Evolutionary conservation across 2,888 invertebrate genomes (phyloP), one percentile per base, ranked within the genome.

Genomic region (Caenorhabditis sp.): DNA sequence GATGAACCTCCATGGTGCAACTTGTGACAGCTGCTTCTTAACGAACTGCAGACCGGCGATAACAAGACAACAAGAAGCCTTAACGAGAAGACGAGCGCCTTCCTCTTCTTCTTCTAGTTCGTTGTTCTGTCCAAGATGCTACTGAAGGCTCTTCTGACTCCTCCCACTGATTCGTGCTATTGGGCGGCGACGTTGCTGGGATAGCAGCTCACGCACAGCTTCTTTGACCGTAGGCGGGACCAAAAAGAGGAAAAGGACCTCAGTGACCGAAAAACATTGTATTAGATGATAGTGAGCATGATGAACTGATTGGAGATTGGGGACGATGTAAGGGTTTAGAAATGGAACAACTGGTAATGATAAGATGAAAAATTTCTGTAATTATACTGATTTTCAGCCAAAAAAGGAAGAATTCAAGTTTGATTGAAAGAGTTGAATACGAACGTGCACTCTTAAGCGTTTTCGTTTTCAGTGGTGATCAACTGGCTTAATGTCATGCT

Each of bases 1-100:
- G 86, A 83, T 86, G 84, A 84, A 84, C 86, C 76, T 83, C 86
- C 86, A 85, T 85, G 67, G 70, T 44, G 76, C 60, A 76, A 76
- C 76, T 76, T 70, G 64, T 64, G 69, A 65, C 69, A 78, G 78
- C 70, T 78, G 64, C 64, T 69, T 70, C 58, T 58, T 78, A 70
- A 65, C 69, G 70, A 78, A 78, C 68, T 51, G 70, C 58, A 40
- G 51, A 35, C 37, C 28, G 51, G 11, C 26, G 72, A 74, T 83
- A 80, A 80, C 83, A 79, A 83, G 79, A 68, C 71, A 79, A 79
- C 79, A 79, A 79, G 79, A 53, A 71, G 28, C 67, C 55, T 71
- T 79, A 79, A 79, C 79, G 79, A 79, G 79, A 44, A 37, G 20
- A 53, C 24, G 64, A 64, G 67, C 62, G 40, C 37, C 24, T 32